phyloP scores from a whole-genome alignment of 2,113 vertebrate genomes.

The Percina caprodes region DNA sequence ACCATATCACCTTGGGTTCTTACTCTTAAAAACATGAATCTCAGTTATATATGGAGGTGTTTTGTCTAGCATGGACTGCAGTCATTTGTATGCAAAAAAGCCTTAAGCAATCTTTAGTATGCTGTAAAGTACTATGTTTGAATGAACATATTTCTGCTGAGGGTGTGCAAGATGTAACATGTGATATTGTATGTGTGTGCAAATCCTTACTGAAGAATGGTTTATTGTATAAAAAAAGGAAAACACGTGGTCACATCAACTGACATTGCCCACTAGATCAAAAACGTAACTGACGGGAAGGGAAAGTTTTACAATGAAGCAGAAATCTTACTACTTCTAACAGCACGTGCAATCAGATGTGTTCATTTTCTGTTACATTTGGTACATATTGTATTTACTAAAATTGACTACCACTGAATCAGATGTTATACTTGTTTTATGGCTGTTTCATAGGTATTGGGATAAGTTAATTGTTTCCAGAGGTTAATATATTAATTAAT shows the following conservation, averaged over 20 bases:
- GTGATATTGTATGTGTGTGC: conserved; percentile 61
- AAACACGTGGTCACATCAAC: conserved; percentile 55
- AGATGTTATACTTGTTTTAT: conserved; percentile 53
- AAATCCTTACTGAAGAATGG: conserved; percentile 55
- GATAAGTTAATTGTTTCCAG: conserved; percentile 68
- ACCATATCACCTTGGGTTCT: conserved; percentile 60
- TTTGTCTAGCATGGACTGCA: conserved; percentile 71
- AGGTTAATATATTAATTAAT: conserved; percentile 77
- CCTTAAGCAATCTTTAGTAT: conserved; percentile 74
- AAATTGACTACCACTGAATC: conserved; percentile 22
- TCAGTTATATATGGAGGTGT: conserved; percentile 57
- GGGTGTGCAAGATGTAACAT: conserved; percentile 63
- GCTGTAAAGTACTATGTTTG: conserved; percentile 64
- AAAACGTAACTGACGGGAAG: conserved; percentile 50
- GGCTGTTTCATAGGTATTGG: conserved; percentile 53
- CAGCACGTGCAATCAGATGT: conserved; percentile 58
- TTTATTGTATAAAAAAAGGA: conserved; percentile 48
- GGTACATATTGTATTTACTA: conserved; percentile 69
- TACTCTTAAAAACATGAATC: conserved; percentile 49
- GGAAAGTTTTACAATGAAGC: conserved; percentile 59
- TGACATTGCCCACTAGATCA: conserved; percentile 71
- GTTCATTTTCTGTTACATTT: conserved; percentile 70
- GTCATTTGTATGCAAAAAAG: conserved; percentile 67
- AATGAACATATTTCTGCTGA: conserved; percentile 62
- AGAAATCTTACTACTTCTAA: conserved; percentile 62